phyloP scores from a whole-genome alignment of 2,888 invertebrate genomes.

The Meta bourneti region DNA sequence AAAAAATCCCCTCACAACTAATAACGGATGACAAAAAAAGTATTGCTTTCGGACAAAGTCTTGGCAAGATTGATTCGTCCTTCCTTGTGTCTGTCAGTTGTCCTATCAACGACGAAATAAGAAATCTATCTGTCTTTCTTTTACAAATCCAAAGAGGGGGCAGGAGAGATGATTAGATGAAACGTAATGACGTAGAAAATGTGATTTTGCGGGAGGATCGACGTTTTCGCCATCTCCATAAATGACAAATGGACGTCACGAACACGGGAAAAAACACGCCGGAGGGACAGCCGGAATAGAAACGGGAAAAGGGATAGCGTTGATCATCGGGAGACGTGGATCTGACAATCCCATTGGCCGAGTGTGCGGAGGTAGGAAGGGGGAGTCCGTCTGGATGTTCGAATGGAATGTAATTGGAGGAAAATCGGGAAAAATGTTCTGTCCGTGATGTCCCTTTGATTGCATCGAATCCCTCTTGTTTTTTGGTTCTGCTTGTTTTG shows the following conservation, averaged over 20 bases:
- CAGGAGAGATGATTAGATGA: slow-evolving; percentile 74
- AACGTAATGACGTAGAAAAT: slow-evolving; percentile 76
- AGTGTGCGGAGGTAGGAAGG: not conserved
- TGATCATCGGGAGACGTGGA: slow-evolving; percentile 64
- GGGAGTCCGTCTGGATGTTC: not conserved
- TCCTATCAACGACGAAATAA: slow-evolving; percentile 65
- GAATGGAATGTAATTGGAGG: not conserved
- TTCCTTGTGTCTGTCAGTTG: slow-evolving; percentile 67
- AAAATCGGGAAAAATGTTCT: not conserved
- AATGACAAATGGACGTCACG: slow-evolving; percentile 73
- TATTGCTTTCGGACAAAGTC: not conserved
- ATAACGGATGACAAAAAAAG: too few species aligned
- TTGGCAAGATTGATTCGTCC: slow-evolving; percentile 60
- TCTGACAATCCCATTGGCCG: slow-evolving; percentile 68
- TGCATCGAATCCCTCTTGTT: not conserved
- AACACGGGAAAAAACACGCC: slow-evolving; percentile 31
- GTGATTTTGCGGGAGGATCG: slow-evolving; percentile 67
- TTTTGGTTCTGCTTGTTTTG: not conserved
- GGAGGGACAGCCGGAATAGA: not conserved
- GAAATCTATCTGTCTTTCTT: slow-evolving; percentile 53
- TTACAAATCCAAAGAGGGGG: slow-evolving; percentile 30
- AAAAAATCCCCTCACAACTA: not conserved
- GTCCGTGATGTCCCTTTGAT: not conserved
- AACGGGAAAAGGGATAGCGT: slow-evolving; percentile 43
- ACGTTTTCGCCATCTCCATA: slow-evolving; percentile 75